Conservation (phyloP, 1,140 invertebrate species). For the Bombyx mori region ASM3026992v2 NC_085129.1:11133501-11134000, state of each 20-base stretch:
- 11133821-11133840: conserved; percentile 38
- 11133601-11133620: no score
- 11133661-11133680: no score
- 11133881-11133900: conserved; percentile 19
- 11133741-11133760: conserved; percentile 16
- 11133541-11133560: no score
- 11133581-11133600: no score
- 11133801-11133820: conserved; percentile 33
- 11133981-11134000: no score
- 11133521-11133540: no score
- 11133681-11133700: no score
- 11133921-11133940: background rate
- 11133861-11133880: conserved; percentile 24
- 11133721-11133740: conserved; percentile 15
- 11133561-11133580: no score
- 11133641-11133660: no score
- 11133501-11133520: no score
- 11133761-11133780: conserved; percentile 23
- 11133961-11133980: no score
- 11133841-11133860: conserved; percentile 35
- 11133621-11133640: no score
- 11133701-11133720: conserved; percentile 11
- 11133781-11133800: conserved; percentile 36
- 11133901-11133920: conserved; percentile 21
- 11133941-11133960: conserved; percentile 1